Evolutionary conservation across 2,888 invertebrate genomes (phyloP), one percentile per base, ranked within the genome.

Genomic region (Branchipolynoe longqiensis): DNA sequence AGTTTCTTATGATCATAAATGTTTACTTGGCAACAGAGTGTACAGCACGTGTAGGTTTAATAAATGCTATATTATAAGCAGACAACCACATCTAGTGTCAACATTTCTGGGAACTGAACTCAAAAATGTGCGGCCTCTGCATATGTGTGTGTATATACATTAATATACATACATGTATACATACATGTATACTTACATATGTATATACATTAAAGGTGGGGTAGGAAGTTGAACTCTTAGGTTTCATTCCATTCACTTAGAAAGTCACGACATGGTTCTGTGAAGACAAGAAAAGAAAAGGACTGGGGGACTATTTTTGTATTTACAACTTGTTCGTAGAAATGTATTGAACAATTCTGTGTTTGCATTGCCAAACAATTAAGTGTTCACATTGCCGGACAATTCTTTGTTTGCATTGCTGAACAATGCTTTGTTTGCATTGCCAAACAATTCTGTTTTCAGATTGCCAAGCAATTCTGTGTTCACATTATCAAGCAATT

Each of bases 301-400:
- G n/a, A n/a, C n/a, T 28, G 28, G 31, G 31, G 25, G 25, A 28
- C 62, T 62, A 62, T 62, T 62, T 62, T 14, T 31, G 14, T 62
- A 62, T 62, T 25, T 62, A 62, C 62, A 62, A 62, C 2, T 62
- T 62, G 62, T 4, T 62, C 12, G 62, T 62, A 31, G 14, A n/a
- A n/a, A n/a, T n/a, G n/a, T n/a, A n/a, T n/a, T n/a, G n/a, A n/a
- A 2, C 25, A 62, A 31, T 62, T 18, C 14, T 31, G 1, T 62
- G 25, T 62, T 12, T 31, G 31, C 6, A 2, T 28, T 4, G 48
- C 48, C 8, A 18, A 28, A 31, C 28, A 62, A 62, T 25, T 14
- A 28, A 28, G 31, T 62, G 62, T 62, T 18, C 62, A 14, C 25
- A 58, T 58, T 18, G n/a, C 8, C n/a, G n/a, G 58, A n/a, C 25